Conservation (phyloP, 1,140 invertebrate genomes). For the Drosophila subobscura region DNA sequence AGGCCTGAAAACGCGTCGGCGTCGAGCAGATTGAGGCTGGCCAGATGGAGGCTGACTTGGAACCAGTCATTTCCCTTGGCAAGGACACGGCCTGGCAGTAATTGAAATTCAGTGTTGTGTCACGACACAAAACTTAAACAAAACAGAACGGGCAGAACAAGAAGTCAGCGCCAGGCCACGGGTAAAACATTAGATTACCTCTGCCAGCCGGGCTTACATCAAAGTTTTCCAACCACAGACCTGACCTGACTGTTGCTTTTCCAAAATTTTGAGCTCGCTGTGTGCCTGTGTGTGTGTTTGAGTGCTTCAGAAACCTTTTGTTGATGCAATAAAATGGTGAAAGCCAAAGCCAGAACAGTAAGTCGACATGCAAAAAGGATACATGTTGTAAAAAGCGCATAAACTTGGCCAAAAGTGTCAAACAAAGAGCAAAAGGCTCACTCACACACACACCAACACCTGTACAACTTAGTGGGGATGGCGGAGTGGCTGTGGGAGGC, state of each 20-base stretch:
- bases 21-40: constrained; percentile 6
- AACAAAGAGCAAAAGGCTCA: constrained; percentile 46
- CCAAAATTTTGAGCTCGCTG: background rate
- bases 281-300: background rate
- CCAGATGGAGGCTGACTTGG: constrained; percentile 7
- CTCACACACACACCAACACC: constrained; percentile 6
- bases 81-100: constrained; percentile 25
- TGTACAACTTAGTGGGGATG: background rate
- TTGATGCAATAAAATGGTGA: constrained; percentile 65
- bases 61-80: constrained; percentile 2
- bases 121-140: constrained; percentile 48
- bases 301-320: constrained; percentile 44
- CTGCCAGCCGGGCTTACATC: constrained; percentile 29
- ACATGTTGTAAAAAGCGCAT: constrained; percentile 74
- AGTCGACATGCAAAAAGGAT: constrained; percentile 76
- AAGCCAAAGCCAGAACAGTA: constrained; percentile 39
- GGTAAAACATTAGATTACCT: constrained; percentile 44
- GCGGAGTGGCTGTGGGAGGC: background rate
- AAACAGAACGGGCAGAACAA: constrained; percentile 22
- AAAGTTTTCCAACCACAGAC: constrained; percentile 37
- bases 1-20: constrained; percentile 17
- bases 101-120: constrained; percentile 53
- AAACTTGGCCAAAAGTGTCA: constrained; percentile 67
- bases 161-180: constrained; percentile 35
- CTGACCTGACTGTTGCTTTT: constrained; percentile 12